Percentiles rank a stretch among this genome's conserved stretches.
These are phyloP conservation scores for Petaurus breviceps DNA, from an alignment of 2,113 vertebrate genomes.

Conservation along the genomic window DNA sequence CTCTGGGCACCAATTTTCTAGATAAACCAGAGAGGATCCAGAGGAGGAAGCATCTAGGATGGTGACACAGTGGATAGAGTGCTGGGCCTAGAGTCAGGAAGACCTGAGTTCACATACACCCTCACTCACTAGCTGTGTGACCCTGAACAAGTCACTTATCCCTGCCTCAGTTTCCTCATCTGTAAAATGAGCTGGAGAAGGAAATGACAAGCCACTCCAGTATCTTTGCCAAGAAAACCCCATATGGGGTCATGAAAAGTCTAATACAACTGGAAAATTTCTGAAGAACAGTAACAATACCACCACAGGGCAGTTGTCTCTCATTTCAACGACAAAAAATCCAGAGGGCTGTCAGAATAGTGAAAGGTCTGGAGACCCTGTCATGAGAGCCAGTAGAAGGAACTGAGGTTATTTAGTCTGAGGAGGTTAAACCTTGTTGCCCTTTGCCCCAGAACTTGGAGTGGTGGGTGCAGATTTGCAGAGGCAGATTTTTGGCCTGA, in stretches of 20 bases:
- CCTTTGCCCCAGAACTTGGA: neutral
- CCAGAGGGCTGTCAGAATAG: neutral
- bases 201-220: neutral
- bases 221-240: neutral
- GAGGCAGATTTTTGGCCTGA: neutral
- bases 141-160: no score
- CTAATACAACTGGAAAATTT: neutral
- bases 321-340: neutral
- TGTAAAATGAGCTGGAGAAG: neutral
- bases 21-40: neutral
- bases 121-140: no score
- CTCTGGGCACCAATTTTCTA: neutral
- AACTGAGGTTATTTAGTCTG: neutral
- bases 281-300: neutral
- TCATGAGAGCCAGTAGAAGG: neutral
- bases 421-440: neutral
- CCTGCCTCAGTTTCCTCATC: no score
- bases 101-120: no score
- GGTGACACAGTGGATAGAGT: no score
- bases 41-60: no score
- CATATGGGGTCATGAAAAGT: neutral
- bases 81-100: no score
- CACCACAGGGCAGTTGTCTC: neutral
- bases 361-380: neutral
- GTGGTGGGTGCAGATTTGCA: neutral